Evolutionary conservation across 2,797 vertebrate genomes (phyloP).

Genomic region (Erithacus rubecula): DNA sequence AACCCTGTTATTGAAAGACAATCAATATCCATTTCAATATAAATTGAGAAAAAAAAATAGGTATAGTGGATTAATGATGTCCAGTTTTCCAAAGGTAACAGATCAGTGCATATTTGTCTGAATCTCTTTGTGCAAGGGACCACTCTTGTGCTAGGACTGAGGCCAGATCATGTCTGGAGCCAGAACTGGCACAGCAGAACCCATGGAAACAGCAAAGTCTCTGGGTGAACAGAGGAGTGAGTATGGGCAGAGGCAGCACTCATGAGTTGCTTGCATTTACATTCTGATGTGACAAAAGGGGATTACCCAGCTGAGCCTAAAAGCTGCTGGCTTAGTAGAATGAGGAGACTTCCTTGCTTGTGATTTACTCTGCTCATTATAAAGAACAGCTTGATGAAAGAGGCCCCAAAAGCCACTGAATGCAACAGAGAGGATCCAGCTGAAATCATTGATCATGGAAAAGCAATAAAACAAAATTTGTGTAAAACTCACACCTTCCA

Average conservation of each 20-base stretch:
- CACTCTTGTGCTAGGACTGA: neutral
- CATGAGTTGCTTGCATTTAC: neutral
- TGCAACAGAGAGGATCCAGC: neutral
- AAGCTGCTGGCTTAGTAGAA: neutral
- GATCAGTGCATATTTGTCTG: neutral
- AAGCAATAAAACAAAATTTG: neutral
- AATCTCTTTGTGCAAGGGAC: neutral
- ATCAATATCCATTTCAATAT: neutral
- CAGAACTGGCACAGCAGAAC: neutral
- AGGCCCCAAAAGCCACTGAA: neutral
- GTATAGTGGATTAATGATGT: neutral
- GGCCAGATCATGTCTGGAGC: rapidly evolving
- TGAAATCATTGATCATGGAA: neutral
- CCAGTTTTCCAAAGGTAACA: neutral
- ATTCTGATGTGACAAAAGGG: neutral
- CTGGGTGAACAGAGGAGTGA: neutral
- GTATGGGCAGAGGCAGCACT: neutral
- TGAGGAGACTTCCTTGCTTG: neutral
- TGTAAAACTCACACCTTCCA: neutral
- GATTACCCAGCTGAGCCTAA: neutral
- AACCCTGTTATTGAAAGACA: neutral
- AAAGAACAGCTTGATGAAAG: neutral
- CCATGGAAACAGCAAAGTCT: neutral
- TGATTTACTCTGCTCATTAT: neutral
- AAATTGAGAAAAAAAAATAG: neutral